A percentile compares a stretch with the other conserved stretches of the same genome.
Conservation (phyloP, 2,113 vertebrate genomes). For the Hemicordylus capensis region DNA sequence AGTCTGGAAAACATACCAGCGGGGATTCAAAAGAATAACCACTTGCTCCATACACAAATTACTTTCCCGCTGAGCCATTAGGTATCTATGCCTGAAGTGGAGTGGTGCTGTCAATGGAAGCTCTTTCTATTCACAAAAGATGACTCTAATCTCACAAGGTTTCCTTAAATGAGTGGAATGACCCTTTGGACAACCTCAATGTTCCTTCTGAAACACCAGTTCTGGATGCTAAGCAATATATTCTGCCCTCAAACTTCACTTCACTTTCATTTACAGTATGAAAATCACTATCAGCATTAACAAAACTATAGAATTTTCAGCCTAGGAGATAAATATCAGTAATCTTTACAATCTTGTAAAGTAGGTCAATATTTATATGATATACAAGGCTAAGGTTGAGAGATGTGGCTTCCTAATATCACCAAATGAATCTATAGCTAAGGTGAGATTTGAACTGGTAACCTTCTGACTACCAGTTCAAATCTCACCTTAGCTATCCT, state of each 20-base stretch:
- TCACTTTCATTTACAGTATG: neutral
- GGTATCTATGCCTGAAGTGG: no score
- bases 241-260: neutral
- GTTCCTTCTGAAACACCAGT: no score
- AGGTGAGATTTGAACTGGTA: neutral
- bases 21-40: no score
- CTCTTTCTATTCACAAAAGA: no score
- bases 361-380: neutral
- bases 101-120: no score
- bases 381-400: neutral
- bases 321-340: neutral
- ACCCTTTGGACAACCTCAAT: no score
- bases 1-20: no score
- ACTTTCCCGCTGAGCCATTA: no score
- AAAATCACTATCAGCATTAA: neutral
- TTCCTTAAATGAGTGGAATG: no score
- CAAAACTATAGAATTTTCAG: neutral
- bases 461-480: neutral
- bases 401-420: neutral
- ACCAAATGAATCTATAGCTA: neutral
- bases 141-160: no score
- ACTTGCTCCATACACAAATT: no score
- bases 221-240: conserved; percentile 17
- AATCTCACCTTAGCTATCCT: no score
- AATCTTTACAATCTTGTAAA: neutral